Evolutionary conservation across 2,797 vertebrate species (phyloP).

Genomic region (Pangasius larnaudii): DNA sequence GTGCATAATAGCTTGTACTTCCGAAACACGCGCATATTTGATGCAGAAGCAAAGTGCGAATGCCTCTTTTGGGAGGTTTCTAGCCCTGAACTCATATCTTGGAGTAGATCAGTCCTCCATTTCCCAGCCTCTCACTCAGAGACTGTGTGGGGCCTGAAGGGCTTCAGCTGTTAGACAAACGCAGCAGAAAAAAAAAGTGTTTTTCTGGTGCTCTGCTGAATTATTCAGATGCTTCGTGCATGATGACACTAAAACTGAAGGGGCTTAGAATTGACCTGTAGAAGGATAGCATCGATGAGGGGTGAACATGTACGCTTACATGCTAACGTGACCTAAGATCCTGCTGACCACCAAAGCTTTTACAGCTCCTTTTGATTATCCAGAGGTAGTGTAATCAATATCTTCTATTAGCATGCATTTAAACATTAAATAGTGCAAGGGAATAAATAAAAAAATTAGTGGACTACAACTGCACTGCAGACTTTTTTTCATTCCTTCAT

Average conservation of each 20-base stretch:
- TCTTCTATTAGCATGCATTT: background rate
- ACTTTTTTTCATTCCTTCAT: background rate
- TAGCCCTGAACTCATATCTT: slow-evolving; percentile 37
- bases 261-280: background rate
- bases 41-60: slow-evolving; percentile 33
- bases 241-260: slow-evolving; percentile 35
- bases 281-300: background rate
- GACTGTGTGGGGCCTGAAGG: slow-evolving; percentile 25
- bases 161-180: slow-evolving; percentile 44
- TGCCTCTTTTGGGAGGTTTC: slow-evolving; percentile 35
- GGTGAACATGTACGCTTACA: background rate
- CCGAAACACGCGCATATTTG: slow-evolving; percentile 19
- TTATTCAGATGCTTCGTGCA: slow-evolving; percentile 42
- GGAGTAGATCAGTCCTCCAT: slow-evolving; percentile 19
- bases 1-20: background rate
- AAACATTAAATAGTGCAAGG: background rate
- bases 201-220: slow-evolving; percentile 42
- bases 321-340: background rate
- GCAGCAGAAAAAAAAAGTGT: slow-evolving; percentile 22
- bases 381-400: background rate
- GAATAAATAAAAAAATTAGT: background rate
- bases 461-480: background rate
- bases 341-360: too few relatives aligned
- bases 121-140: slow-evolving; percentile 10
- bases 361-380: background rate